A percentile compares a stretch with the other conserved stretches of the same genome.
Conservation (phyloP, 2,888 invertebrate genomes). For the Ophion obscuratus region DNA sequence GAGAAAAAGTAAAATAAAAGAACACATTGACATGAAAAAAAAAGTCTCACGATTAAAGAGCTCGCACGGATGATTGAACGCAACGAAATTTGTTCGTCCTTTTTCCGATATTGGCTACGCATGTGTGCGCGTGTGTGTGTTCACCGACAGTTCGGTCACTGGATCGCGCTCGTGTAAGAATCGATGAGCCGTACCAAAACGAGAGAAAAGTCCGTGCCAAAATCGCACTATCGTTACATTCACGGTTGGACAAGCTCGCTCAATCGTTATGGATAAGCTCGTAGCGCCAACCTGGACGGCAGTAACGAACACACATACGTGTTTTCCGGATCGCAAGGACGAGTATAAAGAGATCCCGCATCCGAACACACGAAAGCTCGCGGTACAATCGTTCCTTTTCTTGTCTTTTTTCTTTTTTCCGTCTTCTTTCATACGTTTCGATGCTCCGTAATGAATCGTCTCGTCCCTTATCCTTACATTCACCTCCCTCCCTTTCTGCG, state of each 20-base stretch:
- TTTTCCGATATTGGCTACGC: conserved; percentile 42
- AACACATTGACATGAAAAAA: neutral
- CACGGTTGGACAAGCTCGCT: conserved; percentile 81
- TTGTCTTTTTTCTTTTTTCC: neutral
- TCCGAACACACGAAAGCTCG: conserved; percentile 19
- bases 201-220: conserved; percentile 72
- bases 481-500: neutral
- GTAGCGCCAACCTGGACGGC: no score
- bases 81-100: conserved; percentile 52
- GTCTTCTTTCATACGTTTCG: conserved; percentile 2
- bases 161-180: conserved; percentile 76
- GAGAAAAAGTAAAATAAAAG: conserved; percentile 2
- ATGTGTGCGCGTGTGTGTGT: neutral
- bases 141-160: conserved; percentile 31
- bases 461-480: neutral
- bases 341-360: conserved; percentile 44
- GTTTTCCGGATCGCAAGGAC: conserved; percentile 21
- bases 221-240: conserved; percentile 81
- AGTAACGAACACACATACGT: neutral
- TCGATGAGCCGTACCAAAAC: conserved; percentile 74
- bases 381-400: conserved; percentile 18
- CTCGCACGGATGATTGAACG: conserved; percentile 59
- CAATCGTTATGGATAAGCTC: conserved; percentile 81
- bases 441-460: conserved; percentile 31
- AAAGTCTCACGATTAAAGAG: conserved; percentile 36